Base-by-base conservation (phyloP, 2,888 invertebrate genomes). In the Dicycla oo region DNA sequence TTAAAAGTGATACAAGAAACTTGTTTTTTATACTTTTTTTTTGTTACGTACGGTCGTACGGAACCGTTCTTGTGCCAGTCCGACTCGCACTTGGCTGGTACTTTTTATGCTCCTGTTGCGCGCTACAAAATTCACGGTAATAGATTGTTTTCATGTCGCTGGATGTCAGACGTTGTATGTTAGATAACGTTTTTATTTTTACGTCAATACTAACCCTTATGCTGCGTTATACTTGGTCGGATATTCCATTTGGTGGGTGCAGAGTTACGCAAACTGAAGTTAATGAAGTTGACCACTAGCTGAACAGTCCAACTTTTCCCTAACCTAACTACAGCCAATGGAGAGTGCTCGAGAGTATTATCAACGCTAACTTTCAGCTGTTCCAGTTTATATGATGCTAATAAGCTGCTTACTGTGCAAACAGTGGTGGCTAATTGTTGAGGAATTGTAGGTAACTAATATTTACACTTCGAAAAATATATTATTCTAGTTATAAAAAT, bases 321-420 rank as follows among this genome's bases (percentile, higher is more conserved):
- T 65, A 62, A 62, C 62, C 53, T 56, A 73, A 82, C 80, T 82
- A 68, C 38, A 57, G 47, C 56, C 67, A 72, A 61, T 68, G 49
- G 79, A 73, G 78, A 57, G 61, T 54, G 49, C 56, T 69, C 65
- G 49, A 34, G 57, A 63, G 68, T 40, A 73, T 82, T 78, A 66
- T 63, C 45, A 57, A 57, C 64, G 49, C 47, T 62, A 78, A 81
- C 78, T 81, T 78, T 81, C 8, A 40, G 47, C 47, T 81, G 69
- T 61, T 62, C 13, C 15, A 57, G 57, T 82, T 58, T 68, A 73
- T 63, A 66, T 62, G 71, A 38, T 34, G 68, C 34, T 82, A 54
- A 78, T 82, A 69, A 63, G 62, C 71, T 53, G 43, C 40, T 49
- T 61, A 47, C 47, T 13, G 18, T 13, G 26, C 54, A 43, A 54